Conservation (phyloP, 2,797 vertebrate species). For the Acanthornis magna region DNA sequence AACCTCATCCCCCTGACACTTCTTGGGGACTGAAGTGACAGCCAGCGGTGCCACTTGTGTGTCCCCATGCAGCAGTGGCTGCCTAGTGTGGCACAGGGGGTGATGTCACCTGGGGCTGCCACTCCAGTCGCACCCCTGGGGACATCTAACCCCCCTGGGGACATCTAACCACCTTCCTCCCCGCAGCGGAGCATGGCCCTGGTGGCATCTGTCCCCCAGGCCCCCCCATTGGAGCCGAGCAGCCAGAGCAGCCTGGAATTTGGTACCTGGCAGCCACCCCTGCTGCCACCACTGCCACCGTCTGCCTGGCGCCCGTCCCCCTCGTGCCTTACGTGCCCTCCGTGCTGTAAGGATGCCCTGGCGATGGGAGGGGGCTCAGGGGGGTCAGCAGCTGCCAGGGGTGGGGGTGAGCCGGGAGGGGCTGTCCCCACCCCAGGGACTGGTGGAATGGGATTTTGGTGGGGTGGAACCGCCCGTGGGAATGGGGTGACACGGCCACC, state of each 20-base stretch:
- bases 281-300: neutral
- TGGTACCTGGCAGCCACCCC: slow-evolving; percentile 58
- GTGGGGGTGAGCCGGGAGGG: fast-evolving
- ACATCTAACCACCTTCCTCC: neutral
- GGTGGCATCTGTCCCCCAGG: neutral
- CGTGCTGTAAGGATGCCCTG: slow-evolving; percentile 76
- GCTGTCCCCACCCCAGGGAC: neutral
- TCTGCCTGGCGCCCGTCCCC: slow-evolving; percentile 71
- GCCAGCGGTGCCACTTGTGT: fast-evolving
- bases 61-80: neutral
- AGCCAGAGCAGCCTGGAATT: neutral
- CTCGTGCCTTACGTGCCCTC: slow-evolving; percentile 65
- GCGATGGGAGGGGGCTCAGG: fast-evolving
- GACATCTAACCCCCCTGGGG: neutral
- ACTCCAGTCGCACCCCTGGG: fast-evolving
- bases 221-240: neutral
- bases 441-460: no score
- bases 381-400: fast-evolving
- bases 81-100: neutral
- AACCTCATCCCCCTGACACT: neutral
- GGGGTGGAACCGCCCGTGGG: neutral
- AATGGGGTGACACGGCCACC: fast-evolving
- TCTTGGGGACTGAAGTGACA: neutral
- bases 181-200: neutral
- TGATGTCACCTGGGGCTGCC: neutral